Base-by-base conservation (phyloP, 30 jellyfish, hydroid and myxozoan genomes). In the Aurelia coerulea region DNA sequence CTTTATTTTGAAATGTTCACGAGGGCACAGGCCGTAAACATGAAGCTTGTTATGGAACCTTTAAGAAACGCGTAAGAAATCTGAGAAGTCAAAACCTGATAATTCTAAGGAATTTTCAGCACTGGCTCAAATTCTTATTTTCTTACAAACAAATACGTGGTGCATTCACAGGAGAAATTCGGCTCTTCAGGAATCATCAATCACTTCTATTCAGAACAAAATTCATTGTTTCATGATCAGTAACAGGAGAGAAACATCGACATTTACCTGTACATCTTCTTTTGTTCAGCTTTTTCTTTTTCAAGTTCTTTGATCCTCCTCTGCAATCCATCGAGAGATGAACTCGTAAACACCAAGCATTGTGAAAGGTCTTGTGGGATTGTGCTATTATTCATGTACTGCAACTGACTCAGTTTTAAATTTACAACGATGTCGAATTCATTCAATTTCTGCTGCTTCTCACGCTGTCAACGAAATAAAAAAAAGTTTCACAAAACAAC, bases 351-450 rank as follows among this genome's bases (percentile, higher is more conserved):
- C 37, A 95, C 97, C 17, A 95, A 86, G 49, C 97, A 95, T 31
- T 77, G 87, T 2, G 96, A 54, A 52, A 95, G 70, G 60, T 95
- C 99, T 58, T 84, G 97, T 13, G 99, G 97, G 19, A 95, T 65
- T 10, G 92, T 54, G 65, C 78, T 81, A 79, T 95, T 90, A 39
- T 90, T 74, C 74, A 95, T 67, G 39, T 90, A 90, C 81, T 95
- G 97, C 87, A 95, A 77, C 77, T 95, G 99, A 59, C 91, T 96
- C 73, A 95, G 73, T 23, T 77, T 85, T 84, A 95, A 63, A 16
- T 97, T 89, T 17, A 90, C 99, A 33, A 95, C 97, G 51, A 95
- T 96, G 89, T 95, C 97, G 39, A 95, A 69, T 62, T 95, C 97
- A 66, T 95, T 95, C 80, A 95, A 79, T 64, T 90, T 95, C 76